A percentile compares a stretch with the other conserved stretches of the same genome.
Evolutionary conservation across 2,113 vertebrate genomes (phyloP).

Genomic region (Poicephalus meyeri): DNA sequence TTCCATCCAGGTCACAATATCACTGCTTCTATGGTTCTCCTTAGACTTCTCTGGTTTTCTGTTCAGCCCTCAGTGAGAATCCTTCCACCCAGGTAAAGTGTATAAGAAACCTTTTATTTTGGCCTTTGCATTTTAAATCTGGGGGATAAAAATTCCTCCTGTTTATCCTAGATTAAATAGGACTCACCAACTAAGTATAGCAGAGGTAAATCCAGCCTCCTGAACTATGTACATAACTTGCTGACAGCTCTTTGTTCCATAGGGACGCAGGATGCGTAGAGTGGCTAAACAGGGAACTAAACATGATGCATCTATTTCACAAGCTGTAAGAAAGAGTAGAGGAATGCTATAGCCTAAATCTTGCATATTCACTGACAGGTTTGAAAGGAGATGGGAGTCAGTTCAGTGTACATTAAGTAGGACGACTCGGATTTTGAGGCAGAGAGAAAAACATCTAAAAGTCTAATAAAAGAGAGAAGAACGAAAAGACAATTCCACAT

Average conservation of each 20-base stretch:
- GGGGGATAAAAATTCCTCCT: background rate
- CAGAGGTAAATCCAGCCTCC: background rate
- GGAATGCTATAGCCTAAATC: background rate
- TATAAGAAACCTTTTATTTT: background rate
- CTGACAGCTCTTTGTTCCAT: background rate
- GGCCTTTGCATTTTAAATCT: background rate
- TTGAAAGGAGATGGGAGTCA: background rate
- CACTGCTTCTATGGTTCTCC: background rate
- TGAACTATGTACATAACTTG: background rate
- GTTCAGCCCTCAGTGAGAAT: background rate
- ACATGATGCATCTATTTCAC: background rate
- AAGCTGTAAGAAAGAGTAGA: background rate
- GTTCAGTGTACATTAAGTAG: background rate
- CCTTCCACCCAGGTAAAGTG: background rate
- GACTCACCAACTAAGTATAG: background rate
- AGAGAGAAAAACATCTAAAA: background rate
- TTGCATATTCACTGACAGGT: background rate
- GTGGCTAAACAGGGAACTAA: background rate
- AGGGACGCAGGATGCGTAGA: rapidly evolving
- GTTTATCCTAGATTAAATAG: background rate
- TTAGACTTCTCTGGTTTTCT: background rate
- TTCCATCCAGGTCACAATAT: background rate
- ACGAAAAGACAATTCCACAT: background rate
- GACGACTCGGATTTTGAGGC: rapidly evolving
- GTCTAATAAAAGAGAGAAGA: background rate